These are phyloP conservation scores for Caenorhabditis sp. DNA, from an alignment of 2,888 invertebrate species.

Conservation along the genomic window DNA sequence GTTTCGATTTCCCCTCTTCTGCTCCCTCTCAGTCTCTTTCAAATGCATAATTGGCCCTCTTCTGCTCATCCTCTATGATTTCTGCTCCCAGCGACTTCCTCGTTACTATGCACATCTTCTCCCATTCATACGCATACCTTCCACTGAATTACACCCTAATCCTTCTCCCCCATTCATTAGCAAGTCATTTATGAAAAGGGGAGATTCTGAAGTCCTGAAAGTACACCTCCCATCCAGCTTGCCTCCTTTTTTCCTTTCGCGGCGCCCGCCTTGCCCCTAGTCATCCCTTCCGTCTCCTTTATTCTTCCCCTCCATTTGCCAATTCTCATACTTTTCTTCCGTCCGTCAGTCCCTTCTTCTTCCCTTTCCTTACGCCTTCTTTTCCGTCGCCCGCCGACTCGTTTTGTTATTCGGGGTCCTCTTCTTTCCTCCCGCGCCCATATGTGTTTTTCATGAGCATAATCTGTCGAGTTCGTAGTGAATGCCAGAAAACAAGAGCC, in stretches of 20 bases:
- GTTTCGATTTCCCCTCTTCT: background rate
- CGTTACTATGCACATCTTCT: background rate
- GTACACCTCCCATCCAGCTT: constrained; percentile 2
- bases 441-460: constrained; percentile 36
- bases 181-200: too few species aligned
- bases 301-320: constrained; percentile 54
- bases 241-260: constrained; percentile 25
- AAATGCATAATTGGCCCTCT: constrained; percentile 6
- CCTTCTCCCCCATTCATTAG: background rate
- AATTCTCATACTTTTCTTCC: constrained; percentile 30
- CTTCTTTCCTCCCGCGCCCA: background rate
- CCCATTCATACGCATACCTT: too few species aligned
- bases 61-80: background rate
- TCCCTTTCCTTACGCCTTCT: constrained; percentile 13
- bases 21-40: too few species aligned
- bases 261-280: constrained; percentile 1
- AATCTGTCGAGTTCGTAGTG: constrained; percentile 30
- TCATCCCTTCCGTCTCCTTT: constrained; percentile 3
- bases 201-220: constrained; percentile 12
- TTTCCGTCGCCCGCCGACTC: background rate
- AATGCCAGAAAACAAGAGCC: constrained; percentile 19
- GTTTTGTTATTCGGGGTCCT: constrained; percentile 17
- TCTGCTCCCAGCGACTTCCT: background rate
- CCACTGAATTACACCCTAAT: too few species aligned
- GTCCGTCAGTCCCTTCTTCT: constrained; percentile 7